Evolutionary conservation across 2,113 vertebrate species (phyloP), one percentile per base, ranked within the genome.

Genomic region (Cnemophilus loriae): DNA sequence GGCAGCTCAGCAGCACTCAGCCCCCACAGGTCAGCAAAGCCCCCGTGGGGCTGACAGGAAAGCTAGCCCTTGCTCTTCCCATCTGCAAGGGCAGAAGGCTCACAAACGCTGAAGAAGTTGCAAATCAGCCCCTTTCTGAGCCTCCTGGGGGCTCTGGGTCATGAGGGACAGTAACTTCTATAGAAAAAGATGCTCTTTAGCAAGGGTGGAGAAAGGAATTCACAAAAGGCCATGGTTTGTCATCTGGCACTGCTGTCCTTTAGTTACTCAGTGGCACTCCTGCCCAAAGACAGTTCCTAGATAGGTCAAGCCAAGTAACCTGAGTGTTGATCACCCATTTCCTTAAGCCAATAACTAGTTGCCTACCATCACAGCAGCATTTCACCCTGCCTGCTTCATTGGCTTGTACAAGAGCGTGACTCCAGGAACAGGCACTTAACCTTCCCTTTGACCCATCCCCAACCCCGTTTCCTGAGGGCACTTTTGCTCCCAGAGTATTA

Each of bases 241-340:
- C 21, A 16, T 83, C 47, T 60, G 49, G 42, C 24, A 13, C 15
- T 79, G 49, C 32, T 15, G 2, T 49, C 14, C 28, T 46, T 0
- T 0, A 39, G 26, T 46, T 37, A 20, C n/a, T 63, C 55, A 32
- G 0, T 3, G 5, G 19, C 41, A 16, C 12, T 60, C 56, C 33
- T 78, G 33, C 52, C 52, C 73, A 15, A 49, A 68, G 60, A 23
- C 24, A 26, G 5, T 24, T 95, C 55, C 27, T 33, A 78, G 23
- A 13, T 0, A 82, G 21, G 30, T 74, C 60, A 56, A 53, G 11
- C 35, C 74, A 56, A 61, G 16, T 65, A 13, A 7, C 42, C 6
- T 35, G 50, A 44, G 0, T 23, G 19, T 16, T 60, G 15, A 3
- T 46, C 20, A 30, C 27, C 26, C 2, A 5, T 69, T 86, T 83